phyloP scores from a whole-genome alignment of 1,140 invertebrate species.

The Harpegnathos saltator region DNA sequence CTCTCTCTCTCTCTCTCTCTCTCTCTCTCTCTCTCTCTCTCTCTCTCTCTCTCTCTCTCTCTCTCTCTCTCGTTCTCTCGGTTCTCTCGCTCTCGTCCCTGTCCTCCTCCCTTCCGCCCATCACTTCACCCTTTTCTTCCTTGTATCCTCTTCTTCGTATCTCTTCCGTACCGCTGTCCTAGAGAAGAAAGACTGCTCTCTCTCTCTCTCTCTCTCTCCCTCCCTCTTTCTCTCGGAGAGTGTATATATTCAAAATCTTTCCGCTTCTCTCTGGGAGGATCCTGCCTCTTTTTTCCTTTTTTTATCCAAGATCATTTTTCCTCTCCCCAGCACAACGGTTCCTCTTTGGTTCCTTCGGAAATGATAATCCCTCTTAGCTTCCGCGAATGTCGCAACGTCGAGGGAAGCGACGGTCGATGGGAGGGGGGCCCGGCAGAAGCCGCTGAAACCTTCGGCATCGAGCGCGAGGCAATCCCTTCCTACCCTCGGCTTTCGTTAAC shows the following conservation, averaged over 20 bases:
- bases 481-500: slow-evolving; percentile 68
- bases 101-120: not conserved
- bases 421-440: slow-evolving; percentile 36
- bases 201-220: slow-evolving; percentile 3
- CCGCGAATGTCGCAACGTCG: slow-evolving; percentile 15
- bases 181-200: slow-evolving; percentile 40
- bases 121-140: slow-evolving; percentile 18
- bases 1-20: slow-evolving; percentile 14
- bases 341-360: slow-evolving; percentile 19
- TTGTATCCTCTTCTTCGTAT: slow-evolving; percentile 12
- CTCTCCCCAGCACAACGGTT: not conserved
- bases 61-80: no score
- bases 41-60: no score
- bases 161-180: slow-evolving; percentile 54
- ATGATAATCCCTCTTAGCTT: slow-evolving; percentile 25
- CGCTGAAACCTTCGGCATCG: slow-evolving; percentile 66
- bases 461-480: slow-evolving; percentile 16
- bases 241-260: slow-evolving; percentile 51
- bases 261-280: slow-evolving; percentile 35
- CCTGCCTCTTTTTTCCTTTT: slow-evolving; percentile 6
- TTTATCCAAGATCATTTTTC: slow-evolving; percentile 17
- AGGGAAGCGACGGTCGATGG: slow-evolving; percentile 53
- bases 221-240: no score
- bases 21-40: no score
- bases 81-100: no score